Base-by-base conservation (phyloP, 2,797 vertebrate genomes). In the Leptoclinus maculatus region DNA sequence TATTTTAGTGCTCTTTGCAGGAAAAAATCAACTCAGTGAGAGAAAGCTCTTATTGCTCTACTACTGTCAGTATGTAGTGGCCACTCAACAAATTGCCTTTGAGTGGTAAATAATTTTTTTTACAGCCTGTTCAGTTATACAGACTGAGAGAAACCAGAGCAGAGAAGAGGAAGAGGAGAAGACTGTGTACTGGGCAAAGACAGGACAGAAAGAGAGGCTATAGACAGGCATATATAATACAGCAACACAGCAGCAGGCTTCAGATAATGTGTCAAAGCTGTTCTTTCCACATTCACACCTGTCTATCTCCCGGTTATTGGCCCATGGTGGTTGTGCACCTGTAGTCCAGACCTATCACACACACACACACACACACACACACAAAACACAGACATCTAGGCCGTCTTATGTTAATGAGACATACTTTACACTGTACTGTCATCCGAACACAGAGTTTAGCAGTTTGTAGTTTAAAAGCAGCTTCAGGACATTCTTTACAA, bases 1-100 rank as follows among this genome's bases (percentile, higher is more conserved):
- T 86, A 83, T 90, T 89, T 84, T 41, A 84, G 23, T 41, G 59
- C 36, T 78, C 62, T 74, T 59, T 65, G 80, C 71, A 78, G 80
- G 57, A 85, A 71, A 62, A 29, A 79, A 71, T 60, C 75, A 71
- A 25, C 78, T 74, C 25, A 32, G 36, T 9, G 49, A 59, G 64
- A 54, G 19, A 77, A 76, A 78, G 68, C 63, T 84, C 83, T 80
- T 27, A 69, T n/a, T 41, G 66, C 75, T n/a, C 45, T 9, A 29
- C n/a, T 49, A 51, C 14, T 58, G 25, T 60, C 11, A 6, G 45
- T 16, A 56, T 5, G 47, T 17, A 25, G 23, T 23, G 17, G 41
- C 60, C 73, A 84, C 81, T 88, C 76, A 74, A 72, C 73, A 81
- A 66, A 89, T 62, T 83, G 71, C 71, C 76, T 38, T 23, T 25